A percentile compares a stretch with the other conserved stretches of the same genome.
Conservation (phyloP, 1,140 invertebrate genomes). For the Anastrepha obliqua region DNA sequence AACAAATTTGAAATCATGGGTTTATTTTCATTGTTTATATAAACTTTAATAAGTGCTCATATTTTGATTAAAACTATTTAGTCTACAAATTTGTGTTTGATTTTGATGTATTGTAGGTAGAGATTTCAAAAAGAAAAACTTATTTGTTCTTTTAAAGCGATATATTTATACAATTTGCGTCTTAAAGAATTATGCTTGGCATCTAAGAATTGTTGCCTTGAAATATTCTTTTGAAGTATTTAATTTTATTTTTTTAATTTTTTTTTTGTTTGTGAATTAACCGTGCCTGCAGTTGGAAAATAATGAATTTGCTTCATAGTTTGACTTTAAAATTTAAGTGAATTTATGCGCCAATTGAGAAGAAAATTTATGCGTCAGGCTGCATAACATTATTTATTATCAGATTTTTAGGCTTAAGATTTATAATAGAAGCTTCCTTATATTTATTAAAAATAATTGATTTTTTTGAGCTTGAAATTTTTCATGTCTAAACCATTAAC, state of each 20-base stretch:
- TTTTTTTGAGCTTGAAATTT: no score
- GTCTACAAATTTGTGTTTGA: neutral
- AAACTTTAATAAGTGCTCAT: neutral
- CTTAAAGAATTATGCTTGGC: neutral
- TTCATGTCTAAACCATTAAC: no score
- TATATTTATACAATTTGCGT: neutral
- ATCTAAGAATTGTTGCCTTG: neutral
- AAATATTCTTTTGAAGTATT: neutral
- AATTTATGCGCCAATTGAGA: no score
- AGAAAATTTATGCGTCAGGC: no score
- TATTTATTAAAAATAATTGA: no score
- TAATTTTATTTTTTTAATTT: neutral
- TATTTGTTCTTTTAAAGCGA: neutral
- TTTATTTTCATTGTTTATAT: conserved; percentile 24
- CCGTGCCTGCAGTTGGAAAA: no score
- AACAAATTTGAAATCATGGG: neutral
- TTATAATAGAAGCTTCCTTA: no score
- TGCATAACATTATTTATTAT: no score
- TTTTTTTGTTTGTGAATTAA: no score
- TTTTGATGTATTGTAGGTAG: neutral
- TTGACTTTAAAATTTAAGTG: no score
- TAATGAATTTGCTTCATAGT: no score
- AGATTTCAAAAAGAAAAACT: neutral
- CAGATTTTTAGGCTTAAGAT: no score
- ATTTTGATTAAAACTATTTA: neutral